Evolutionary conservation across 2,113 vertebrate species (phyloP), one percentile per base, ranked within the genome.

Genomic region (Ifrita kowaldi): DNA sequence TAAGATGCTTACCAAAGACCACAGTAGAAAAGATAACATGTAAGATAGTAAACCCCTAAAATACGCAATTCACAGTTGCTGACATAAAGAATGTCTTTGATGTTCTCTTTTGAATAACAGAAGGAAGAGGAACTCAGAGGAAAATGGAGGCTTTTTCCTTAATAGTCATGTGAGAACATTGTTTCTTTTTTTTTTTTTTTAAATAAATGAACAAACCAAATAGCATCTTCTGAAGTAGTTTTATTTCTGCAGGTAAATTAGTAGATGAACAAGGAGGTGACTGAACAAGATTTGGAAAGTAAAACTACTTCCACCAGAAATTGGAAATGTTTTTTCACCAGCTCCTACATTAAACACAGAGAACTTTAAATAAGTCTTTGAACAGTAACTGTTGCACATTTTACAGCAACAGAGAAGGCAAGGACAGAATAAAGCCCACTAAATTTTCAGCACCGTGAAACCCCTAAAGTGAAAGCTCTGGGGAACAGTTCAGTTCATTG

Each of bases 391-490:
- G 19, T 62, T 90, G 42, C 20, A 67, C 37, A 42, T 44, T 89
- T 68, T 80, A 88, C 24, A 83, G 50, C 44, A 75, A 49, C 76
- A 59, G 73, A 79, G 30, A 62, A 91, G 35, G 57, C 33, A 62
- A 93, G 78, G 74, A 49, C 81, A 92, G 91, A 93, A 80, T 71
- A 94, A 95, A 97, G 60, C 35, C 56, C 53, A 74, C 55, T 68
- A 60, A 39, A 78, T 95, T 81, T 95, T 71, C 76, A 56, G 52
- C 83, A 89, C 42, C 62, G 39, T 94, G 83, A 93, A 95, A 93
- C 19, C 19, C 52, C 70, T 71, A 78, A 78, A 91, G 68, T 1
- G 2, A 76, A 78, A 71, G 33, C 85, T 78, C 75, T 47, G 44
- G 87, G 68, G 93, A 96, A 9, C 59, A 78, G 59, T 88, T 89